A percentile compares a stretch with the other conserved stretches of the same genome.
These are phyloP conservation scores for Fistularia commersonii DNA, from an alignment of 2,797 vertebrate genomes.

Conservation along the genomic window DNA sequence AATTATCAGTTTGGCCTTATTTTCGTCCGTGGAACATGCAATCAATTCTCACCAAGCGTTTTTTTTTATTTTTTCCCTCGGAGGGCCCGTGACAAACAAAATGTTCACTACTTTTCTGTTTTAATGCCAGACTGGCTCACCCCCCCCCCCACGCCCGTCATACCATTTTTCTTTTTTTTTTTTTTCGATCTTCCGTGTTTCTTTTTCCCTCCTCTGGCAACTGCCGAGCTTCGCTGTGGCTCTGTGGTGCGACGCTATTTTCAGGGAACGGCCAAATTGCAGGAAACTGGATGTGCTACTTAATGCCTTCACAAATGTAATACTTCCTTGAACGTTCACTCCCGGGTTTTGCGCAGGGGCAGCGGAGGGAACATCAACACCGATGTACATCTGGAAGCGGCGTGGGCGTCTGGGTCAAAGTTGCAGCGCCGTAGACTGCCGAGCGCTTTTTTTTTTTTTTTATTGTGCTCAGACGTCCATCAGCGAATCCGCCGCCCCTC, in stretches of 20 bases:
- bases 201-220: conserved; percentile 47
- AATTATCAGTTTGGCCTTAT: conserved; percentile 41
- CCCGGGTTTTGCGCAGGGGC: conserved; percentile 51
- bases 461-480: conserved; percentile 52
- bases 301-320: conserved; percentile 76
- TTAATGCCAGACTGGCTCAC: conserved; percentile 55
- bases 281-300: conserved; percentile 75
- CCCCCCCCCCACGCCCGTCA: conserved; percentile 46
- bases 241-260: conserved; percentile 66
- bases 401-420: conserved; percentile 67
- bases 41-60: conserved; percentile 55
- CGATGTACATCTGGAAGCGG: conserved; percentile 65
- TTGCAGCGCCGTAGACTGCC: conserved; percentile 48
- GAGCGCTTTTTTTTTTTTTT: conserved; percentile 55
- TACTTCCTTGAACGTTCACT: conserved; percentile 71
- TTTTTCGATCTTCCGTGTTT: conserved; percentile 55
- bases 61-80: no score
- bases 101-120: conserved; percentile 64
- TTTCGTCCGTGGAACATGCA: conserved; percentile 54
- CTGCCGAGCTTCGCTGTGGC: conserved; percentile 47
- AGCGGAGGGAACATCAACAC: conserved; percentile 63
- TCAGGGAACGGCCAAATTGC: conserved; percentile 68
- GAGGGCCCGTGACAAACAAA: conserved; percentile 50
- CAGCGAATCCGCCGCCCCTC: conserved; percentile 24
- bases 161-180: no score